Evolutionary conservation across 2,797 vertebrate genomes (phyloP), one percentile per base, ranked within the genome.

Genomic region (Tokudaia tokunoshimensis): DNA sequence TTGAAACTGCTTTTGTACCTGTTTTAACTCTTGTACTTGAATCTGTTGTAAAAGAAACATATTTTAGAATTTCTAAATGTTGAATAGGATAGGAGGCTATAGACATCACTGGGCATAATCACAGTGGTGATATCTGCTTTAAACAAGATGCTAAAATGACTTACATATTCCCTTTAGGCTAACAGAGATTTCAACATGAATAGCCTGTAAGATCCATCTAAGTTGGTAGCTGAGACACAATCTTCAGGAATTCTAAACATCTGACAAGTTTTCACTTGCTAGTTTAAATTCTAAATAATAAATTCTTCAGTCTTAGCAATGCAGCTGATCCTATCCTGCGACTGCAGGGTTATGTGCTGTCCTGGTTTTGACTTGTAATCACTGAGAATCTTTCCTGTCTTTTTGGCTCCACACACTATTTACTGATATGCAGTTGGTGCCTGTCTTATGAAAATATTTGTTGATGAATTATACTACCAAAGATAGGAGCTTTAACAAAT

Each of bases 51-150:
- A 83, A 55, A 86, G 80, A 57, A 92, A 92, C 81, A 92, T 93
- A 96, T 96, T 97, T 96, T 94, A 95, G 91, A 96, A 93, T 96
- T 95, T 95, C 47, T 93, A 75, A 95, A 94, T 97, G 80, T 86
- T 83, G 65, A 86, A 93, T 57, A 97, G 93, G 97, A 95, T 90
- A 67, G 90, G 93, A 93, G 89, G 90, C 95, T 97, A 96, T 97
- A 80, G 78, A 84, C 87, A 96, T 96, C 90, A 93, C 41, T 82
- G 67, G 80, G 31, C 79, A 95, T 89, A 91, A 95, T 94, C 86
- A 88, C 26, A 93, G 61, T 94, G 82, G 96, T 92, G 92, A 94
- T 97, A 95, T 94, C 94, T 95, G 65, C 93, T 95, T 93, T 95
- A 97, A 96, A 97, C 94, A 93, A 94, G 97, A 96, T 91, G 80